Percentiles rank a stretch among this genome's conserved stretches.
Evolutionary conservation across 2,888 invertebrate species (phyloP).

Genomic region (Lithophane socia): DNA sequence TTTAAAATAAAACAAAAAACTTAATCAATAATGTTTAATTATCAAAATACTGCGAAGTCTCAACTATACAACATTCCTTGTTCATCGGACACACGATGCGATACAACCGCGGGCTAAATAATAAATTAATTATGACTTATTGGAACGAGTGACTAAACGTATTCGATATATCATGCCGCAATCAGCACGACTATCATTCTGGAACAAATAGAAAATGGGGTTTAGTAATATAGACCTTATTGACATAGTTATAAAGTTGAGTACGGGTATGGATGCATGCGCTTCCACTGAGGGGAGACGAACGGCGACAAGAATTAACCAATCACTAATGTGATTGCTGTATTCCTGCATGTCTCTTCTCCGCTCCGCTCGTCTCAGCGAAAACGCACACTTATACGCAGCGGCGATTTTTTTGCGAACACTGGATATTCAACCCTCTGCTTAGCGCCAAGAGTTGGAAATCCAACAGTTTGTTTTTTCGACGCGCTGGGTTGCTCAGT

Average conservation of each 20-base stretch:
- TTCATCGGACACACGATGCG: constrained; percentile 65
- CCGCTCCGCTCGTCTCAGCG: not conserved
- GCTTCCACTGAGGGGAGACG: not conserved
- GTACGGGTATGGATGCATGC: not conserved
- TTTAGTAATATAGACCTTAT: constrained; percentile 6
- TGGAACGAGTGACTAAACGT: constrained; percentile 68
- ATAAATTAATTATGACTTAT: constrained; percentile 79
- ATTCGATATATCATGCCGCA: constrained; percentile 78
- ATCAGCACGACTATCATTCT: constrained; percentile 89
- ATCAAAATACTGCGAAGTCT: constrained; percentile 83
- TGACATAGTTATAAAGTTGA: not conserved
- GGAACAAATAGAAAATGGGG: constrained; percentile 74
- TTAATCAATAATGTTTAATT: constrained; percentile 72
- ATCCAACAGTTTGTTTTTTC: too few relatives aligned
- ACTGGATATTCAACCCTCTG: too few relatives aligned
- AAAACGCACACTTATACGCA: not conserved
- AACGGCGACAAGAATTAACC: not conserved
- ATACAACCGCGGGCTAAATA: constrained; percentile 65
- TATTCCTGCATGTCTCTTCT: not conserved
- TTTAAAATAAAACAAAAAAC: constrained; percentile 28
- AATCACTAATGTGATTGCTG: not conserved
- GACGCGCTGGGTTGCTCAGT: too few relatives aligned
- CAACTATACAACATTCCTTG: constrained; percentile 71
- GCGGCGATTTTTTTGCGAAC: too few relatives aligned
- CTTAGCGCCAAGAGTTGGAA: too few relatives aligned